Base-by-base conservation (phyloP, 2,113 vertebrate species). In the Bufo gargarizans region DNA sequence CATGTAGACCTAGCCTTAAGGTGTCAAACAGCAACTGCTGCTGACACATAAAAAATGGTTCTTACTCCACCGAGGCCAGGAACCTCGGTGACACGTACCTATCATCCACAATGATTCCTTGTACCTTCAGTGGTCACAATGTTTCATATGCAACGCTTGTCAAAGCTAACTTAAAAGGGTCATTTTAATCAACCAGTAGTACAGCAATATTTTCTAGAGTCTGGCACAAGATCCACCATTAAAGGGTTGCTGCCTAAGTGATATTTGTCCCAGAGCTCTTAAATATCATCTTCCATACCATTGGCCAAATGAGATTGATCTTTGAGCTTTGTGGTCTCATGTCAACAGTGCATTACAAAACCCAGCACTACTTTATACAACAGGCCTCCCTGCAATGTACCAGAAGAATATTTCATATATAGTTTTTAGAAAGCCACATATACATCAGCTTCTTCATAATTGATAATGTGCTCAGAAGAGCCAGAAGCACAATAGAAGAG, bases 351-450 rank as follows among this genome's bases (percentile, higher is more conserved):
- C 95, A 96, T 95, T 95, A 96, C 95, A 94, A 96, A 88, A 96
- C 93, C 95, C 94, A 93, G 94, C 95, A 94, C 95, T 96, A 95
- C 94, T 96, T 96, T 95, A 96, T 95, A 96, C 94, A 95, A 94
- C 94, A 80, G 93, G 92, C 94, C 93, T 96, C 94, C 91, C 95
- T 93, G 90, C 91, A 94, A 94, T 94, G 93, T 95, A 95, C 94
- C 96, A 95, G 94, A 94, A 92, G 92, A 95, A 95, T 95, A 95
- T 94, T 95, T 96, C 94, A 95, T 95, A 92, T 88, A 89, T 88
- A 92, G 93, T 93, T 94, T 94, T 94, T 94, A 94, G 94, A 91
- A 94, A 95, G 94, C 95, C 94, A 94, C 95, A 95, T 95, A 95
- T 95, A 94, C 95, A 96, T 96, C 94, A 95, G 93, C 93, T 92